These are phyloP conservation scores for Speoplatyrhinus poulsoni DNA, from an alignment of 2,113 vertebrate genomes.

Conservation along the genomic window DNA sequence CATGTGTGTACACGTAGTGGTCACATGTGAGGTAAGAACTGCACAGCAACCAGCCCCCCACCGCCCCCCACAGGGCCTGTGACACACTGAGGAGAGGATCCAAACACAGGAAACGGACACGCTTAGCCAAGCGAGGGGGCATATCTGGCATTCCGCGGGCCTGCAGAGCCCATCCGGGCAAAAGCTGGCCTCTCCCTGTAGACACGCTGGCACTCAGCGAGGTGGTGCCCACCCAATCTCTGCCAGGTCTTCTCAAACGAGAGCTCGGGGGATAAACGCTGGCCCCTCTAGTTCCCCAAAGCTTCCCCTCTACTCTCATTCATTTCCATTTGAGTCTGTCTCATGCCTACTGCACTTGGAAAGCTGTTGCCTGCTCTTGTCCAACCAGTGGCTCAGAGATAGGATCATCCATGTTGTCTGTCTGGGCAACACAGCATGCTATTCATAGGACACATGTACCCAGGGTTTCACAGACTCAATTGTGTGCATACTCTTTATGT, in stretches of 20 bases:
- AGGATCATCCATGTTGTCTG: background rate
- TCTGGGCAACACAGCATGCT: too few relatives aligned
- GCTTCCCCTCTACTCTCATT: slow-evolving; percentile 24
- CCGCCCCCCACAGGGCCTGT: too few relatives aligned
- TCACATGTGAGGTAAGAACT: background rate
- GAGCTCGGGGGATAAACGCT: slow-evolving; percentile 18
- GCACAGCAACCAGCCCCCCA: too few relatives aligned
- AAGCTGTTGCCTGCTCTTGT: background rate
- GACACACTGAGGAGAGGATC: slow-evolving; percentile 15
- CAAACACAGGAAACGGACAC: slow-evolving; percentile 37
- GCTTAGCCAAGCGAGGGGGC: slow-evolving; percentile 30
- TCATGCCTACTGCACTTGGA: slow-evolving; percentile 20
- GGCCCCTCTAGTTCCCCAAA: slow-evolving; percentile 12
- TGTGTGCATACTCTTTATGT: too few relatives aligned
- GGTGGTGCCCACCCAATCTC: slow-evolving; percentile 7
- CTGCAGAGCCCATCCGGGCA: slow-evolving; percentile 41
- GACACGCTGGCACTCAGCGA: slow-evolving; percentile 31
- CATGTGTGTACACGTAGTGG: slow-evolving; percentile 3
- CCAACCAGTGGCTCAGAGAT: background rate
- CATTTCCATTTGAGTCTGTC: background rate
- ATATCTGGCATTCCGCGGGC: slow-evolving; percentile 30
- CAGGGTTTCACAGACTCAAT: too few relatives aligned
- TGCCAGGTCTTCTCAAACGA: slow-evolving; percentile 4
- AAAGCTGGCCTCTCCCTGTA: slow-evolving; percentile 42
- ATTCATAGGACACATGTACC: too few relatives aligned